Evolutionary conservation across 2,113 vertebrate species (phyloP).

Genomic region (Peromyscus polionotus): DNA sequence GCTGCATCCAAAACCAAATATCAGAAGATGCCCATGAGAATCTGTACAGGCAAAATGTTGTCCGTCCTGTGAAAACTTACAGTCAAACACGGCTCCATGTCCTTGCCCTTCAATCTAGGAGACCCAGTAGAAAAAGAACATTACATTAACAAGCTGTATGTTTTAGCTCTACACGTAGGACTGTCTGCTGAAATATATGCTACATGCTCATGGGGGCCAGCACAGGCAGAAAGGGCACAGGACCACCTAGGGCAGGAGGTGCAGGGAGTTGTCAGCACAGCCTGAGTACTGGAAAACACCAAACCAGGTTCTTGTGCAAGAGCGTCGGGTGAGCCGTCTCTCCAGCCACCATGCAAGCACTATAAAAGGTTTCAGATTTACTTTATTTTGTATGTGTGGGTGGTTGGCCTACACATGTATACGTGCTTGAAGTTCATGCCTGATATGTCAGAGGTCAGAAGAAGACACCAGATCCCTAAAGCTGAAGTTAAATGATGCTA

Average conservation of each 20-base stretch:
- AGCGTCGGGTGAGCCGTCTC: not conserved
- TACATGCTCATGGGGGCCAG: not conserved
- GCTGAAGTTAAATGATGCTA: not conserved
- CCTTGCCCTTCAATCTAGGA: conserved; percentile 98
- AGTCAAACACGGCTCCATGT: conserved; percentile 98
- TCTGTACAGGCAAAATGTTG: conserved; percentile 98
- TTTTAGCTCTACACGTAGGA: not conserved
- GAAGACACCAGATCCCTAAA: not conserved
- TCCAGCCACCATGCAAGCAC: not conserved
- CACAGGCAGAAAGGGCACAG: not conserved
- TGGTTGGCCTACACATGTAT: not conserved
- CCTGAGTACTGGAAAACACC: not conserved
- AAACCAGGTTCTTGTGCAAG: not conserved
- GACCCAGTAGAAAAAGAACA: not conserved
- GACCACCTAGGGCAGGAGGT: not conserved
- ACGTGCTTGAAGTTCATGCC: not conserved
- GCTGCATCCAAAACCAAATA: conserved; percentile 97
- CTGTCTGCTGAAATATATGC: no score
- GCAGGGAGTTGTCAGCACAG: not conserved
- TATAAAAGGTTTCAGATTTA: not conserved
- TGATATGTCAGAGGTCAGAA: not conserved
- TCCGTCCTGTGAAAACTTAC: conserved; percentile 98
- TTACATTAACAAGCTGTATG: not conserved
- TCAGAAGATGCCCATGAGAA: conserved; percentile 97
- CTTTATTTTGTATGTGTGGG: not conserved